These are phyloP conservation scores for Oxytorus armatus DNA, from an alignment of 2,888 invertebrate species.

Conservation along the genomic window DNA sequence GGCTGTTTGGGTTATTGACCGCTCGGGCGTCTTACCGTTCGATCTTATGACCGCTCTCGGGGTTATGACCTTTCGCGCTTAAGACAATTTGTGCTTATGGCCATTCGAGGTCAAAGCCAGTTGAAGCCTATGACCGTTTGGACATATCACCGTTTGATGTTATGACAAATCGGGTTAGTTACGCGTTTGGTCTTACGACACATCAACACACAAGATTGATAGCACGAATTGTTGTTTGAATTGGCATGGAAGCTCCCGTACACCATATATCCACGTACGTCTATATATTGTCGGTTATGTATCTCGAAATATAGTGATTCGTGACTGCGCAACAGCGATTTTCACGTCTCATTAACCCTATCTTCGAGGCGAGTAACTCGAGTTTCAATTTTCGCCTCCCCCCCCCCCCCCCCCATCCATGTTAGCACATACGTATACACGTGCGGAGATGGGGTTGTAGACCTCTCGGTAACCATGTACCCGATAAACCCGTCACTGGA, in stretches of 20 bases:
- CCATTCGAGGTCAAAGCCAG: no score
- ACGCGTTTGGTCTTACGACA: no score
- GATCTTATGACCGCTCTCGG: no score
- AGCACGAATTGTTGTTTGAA: not conserved
- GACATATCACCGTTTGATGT: no score
- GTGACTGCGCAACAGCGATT: slow-evolving; percentile 60
- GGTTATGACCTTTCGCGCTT: no score
- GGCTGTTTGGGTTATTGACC: no score
- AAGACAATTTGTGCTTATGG: no score
- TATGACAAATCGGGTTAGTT: no score
- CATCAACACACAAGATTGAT: not conserved
- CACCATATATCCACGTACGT: not conserved
- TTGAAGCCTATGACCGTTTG: no score
- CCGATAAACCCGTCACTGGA: slow-evolving; percentile 55
- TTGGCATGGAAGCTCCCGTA: not conserved
- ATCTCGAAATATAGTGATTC: slow-evolving; percentile 54
- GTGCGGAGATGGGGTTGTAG: not conserved
- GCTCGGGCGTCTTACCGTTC: no score
- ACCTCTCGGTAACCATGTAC: slow-evolving; percentile 32
- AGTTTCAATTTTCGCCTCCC: slow-evolving; percentile 65
- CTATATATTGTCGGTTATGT: slow-evolving; percentile 1
- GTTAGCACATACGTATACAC: not conserved
- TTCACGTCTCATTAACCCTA: slow-evolving; percentile 64
- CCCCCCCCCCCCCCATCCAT: no score
- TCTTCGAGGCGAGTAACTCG: slow-evolving; percentile 57